Evolutionary conservation across 1,140 invertebrate genomes (phyloP).

Genomic region (Spodoptera frugiperda): DNA sequence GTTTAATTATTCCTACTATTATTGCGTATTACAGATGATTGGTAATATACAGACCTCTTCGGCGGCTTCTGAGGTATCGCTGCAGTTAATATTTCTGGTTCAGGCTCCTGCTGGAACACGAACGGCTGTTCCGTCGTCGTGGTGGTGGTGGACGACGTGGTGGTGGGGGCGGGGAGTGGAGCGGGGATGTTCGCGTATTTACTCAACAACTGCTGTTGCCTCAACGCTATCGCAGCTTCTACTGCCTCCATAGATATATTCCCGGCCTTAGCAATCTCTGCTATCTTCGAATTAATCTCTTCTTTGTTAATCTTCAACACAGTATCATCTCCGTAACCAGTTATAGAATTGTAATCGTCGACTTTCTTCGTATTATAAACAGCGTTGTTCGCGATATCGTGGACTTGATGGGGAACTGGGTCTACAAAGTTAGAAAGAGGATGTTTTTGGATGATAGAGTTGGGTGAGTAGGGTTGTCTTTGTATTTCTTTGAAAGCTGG

Average conservation of each 20-base stretch:
- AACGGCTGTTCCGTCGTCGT: slow-evolving; percentile 80
- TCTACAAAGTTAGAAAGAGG: slow-evolving; percentile 84
- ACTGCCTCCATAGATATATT: slow-evolving; percentile 92
- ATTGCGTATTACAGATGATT: no score
- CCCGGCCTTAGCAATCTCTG: slow-evolving; percentile 87
- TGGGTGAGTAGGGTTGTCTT: slow-evolving; percentile 51
- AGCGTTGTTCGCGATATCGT: slow-evolving; percentile 72
- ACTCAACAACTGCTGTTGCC: slow-evolving; percentile 89
- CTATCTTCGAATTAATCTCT: slow-evolving; percentile 82
- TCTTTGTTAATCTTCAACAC: slow-evolving; percentile 78
- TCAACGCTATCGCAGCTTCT: slow-evolving; percentile 89
- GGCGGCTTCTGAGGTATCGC: slow-evolving; percentile 69
- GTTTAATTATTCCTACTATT: no score
- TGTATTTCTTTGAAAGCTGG: slow-evolving; percentile 71
- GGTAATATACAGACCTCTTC: slow-evolving; percentile 26
- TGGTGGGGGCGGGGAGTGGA: slow-evolving; percentile 81
- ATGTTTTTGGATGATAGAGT: slow-evolving; percentile 72
- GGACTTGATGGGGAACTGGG: slow-evolving; percentile 77
- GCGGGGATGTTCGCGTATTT: slow-evolving; percentile 86
- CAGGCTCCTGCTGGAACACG: slow-evolving; percentile 75
- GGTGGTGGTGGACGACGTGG: slow-evolving; percentile 82
- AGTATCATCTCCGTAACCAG: slow-evolving; percentile 79
- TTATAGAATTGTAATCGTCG: slow-evolving; percentile 82
- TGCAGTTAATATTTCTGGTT: slow-evolving; percentile 73
- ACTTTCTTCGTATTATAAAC: slow-evolving; percentile 81